Percentiles rank a stretch among this genome's conserved stretches.
Conservation (phyloP, 1,140 invertebrate genomes). For the Nasonia vitripennis region DNA sequence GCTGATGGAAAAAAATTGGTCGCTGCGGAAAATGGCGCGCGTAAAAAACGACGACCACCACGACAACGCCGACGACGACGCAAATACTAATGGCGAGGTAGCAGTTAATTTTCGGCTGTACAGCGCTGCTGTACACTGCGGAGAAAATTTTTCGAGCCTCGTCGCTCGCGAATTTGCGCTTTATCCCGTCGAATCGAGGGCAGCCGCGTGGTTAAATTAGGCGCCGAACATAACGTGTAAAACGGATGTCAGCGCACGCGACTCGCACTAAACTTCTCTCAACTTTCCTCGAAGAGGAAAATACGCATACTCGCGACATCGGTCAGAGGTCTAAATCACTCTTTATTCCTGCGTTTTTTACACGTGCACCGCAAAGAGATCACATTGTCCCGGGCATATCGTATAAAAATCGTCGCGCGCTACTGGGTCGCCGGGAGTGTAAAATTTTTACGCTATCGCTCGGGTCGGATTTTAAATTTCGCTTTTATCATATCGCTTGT, state of each 20-base stretch:
- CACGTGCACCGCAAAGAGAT: constrained; percentile 11
- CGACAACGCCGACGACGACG: not conserved
- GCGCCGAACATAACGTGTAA: not conserved
- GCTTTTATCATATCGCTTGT: constrained; percentile 48
- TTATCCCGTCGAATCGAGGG: too few relatives aligned
- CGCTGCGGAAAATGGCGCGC: not conserved
- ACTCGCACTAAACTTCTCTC: too few relatives aligned
- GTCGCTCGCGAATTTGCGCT: too few relatives aligned
- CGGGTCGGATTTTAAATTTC: constrained; percentile 39
- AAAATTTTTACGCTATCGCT: constrained; percentile 37
- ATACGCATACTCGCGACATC: not conserved
- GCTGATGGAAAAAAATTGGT: constrained; percentile 33
- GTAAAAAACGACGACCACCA: not conserved
- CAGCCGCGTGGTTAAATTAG: not conserved
- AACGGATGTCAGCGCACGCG: not conserved
- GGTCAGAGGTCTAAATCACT: not conserved
- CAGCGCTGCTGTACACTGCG: not conserved
- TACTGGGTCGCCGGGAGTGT: not conserved
- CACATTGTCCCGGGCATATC: constrained; percentile 8
- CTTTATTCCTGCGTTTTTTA: constrained; percentile 5
- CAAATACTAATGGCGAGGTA: not conserved
- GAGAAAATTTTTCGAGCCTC: constrained; percentile 23
- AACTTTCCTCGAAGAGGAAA: too few relatives aligned
- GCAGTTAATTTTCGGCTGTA: not conserved
- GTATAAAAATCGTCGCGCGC: not conserved